phyloP scores from a whole-genome alignment of 1,140 invertebrate genomes.

The Hylaeus anthracinus region DNA sequence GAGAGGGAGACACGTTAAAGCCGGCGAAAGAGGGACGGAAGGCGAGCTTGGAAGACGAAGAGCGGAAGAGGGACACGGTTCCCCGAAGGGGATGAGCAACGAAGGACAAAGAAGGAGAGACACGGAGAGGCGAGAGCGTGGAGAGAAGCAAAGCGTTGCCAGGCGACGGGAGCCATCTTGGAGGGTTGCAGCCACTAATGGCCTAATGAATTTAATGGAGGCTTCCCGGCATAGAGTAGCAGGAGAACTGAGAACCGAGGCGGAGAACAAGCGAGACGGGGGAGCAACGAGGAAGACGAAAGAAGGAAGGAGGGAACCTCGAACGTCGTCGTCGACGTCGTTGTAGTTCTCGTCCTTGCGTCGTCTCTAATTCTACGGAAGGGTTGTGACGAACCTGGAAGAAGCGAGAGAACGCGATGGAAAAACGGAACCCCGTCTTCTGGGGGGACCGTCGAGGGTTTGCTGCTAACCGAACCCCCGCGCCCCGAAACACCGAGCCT shows the following conservation, averaged over 20 bases:
- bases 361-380: slow-evolving; percentile 51
- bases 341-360: slow-evolving; percentile 19
- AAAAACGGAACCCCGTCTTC: slow-evolving; percentile 8
- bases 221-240: slow-evolving; percentile 75
- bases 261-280: slow-evolving; percentile 60
- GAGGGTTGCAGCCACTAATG: slow-evolving; percentile 81
- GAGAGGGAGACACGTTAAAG: slow-evolving; percentile 40
- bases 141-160: slow-evolving; percentile 73
- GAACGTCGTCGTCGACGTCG: slow-evolving; percentile 36
- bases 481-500: slow-evolving; percentile 38
- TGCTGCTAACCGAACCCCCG: slow-evolving; percentile 54
- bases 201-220: slow-evolving; percentile 82
- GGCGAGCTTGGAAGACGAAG: slow-evolving; percentile 8
- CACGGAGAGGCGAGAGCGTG: slow-evolving; percentile 43
- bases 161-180: slow-evolving; percentile 81
- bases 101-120: slow-evolving; percentile 36
- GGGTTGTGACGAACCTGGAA: slow-evolving; percentile 24
- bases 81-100: slow-evolving; percentile 1
- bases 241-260: slow-evolving; percentile 64
- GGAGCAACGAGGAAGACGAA: background rate
- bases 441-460: slow-evolving; percentile 6
- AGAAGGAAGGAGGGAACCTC: slow-evolving; percentile 40
- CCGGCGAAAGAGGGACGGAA: slow-evolving; percentile 26
- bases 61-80: slow-evolving; percentile 10
- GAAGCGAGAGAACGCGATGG: background rate